Percentiles rank a stretch among this genome's conserved stretches.
phyloP scores from a whole-genome alignment of 2,113 vertebrate species.

The Neoarius graeffei region DNA sequence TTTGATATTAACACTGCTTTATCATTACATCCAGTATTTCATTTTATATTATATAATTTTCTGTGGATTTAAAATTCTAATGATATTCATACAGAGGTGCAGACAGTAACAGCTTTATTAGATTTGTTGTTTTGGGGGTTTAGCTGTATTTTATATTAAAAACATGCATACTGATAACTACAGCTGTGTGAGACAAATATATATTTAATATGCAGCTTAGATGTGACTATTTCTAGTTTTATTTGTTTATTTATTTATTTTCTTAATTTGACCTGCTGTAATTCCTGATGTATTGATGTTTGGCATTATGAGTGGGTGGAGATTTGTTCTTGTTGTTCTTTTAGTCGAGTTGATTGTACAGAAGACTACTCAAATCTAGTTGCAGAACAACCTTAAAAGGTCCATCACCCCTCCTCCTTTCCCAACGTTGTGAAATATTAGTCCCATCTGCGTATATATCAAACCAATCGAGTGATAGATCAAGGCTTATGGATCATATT shows the following conservation, averaged over 20 bases:
- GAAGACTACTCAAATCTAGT: background rate
- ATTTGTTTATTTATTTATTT: background rate
- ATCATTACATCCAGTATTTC: background rate
- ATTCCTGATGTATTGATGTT: background rate
- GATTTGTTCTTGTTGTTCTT: background rate
- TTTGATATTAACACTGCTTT: background rate
- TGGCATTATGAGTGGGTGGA: background rate
- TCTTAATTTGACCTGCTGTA: background rate
- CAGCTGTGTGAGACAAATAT: background rate
- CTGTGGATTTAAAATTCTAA: background rate
- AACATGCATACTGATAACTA: background rate
- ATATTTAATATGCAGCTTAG: background rate
- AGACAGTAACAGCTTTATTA: background rate
- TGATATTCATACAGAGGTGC: background rate
- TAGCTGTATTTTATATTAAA: background rate
- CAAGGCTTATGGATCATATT: background rate
- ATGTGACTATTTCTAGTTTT: background rate
- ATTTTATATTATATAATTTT: background rate
- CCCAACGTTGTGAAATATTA: background rate
- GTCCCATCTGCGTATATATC: constrained; percentile 10
- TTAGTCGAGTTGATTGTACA: background rate
- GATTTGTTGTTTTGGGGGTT: background rate
- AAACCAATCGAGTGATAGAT: constrained; percentile 4
- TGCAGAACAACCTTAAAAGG: constrained; percentile 1
- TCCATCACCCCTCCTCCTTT: background rate